phyloP scores from a whole-genome alignment of 2,113 vertebrate genomes.

The Barbus barbus region DNA sequence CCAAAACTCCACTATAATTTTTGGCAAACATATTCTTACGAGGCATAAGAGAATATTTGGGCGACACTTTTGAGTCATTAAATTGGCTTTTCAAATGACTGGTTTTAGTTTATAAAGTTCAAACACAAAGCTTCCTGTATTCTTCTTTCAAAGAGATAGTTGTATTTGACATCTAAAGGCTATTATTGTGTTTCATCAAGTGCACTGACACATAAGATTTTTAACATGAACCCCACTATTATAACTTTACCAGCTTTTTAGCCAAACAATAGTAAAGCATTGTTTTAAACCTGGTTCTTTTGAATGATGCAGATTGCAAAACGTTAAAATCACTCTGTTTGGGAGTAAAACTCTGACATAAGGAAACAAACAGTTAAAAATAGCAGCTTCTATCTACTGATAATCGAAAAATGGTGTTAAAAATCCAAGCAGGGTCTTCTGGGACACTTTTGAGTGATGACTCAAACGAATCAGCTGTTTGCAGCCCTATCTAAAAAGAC shows the following conservation, averaged over 20 bases:
- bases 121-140: slow-evolving; percentile 1
- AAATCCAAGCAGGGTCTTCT: not conserved
- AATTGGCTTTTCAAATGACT: slow-evolving; percentile 20
- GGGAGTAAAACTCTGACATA: not conserved
- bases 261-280: not conserved
- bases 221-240: not conserved
- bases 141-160: not conserved
- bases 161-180: slow-evolving; percentile 9
- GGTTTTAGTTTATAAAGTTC: slow-evolving; percentile 1
- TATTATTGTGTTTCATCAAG: slow-evolving; percentile 11
- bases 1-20: not conserved
- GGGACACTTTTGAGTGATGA: not conserved
- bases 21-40: not conserved
- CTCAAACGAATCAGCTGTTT: not conserved
- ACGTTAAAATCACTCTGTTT: not conserved
- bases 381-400: not conserved
- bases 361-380: not conserved
- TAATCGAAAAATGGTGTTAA: not conserved
- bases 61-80: not conserved
- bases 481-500: not conserved
- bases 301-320: not conserved
- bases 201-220: not conserved
- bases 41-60: not conserved
- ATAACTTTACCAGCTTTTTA: not conserved
- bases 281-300: not conserved